A percentile compares a stretch with the other conserved stretches of the same genome.
These are phyloP conservation scores for Tetragnatha montana DNA, from an alignment of 2,888 invertebrate genomes.

Conservation along the genomic window DNA sequence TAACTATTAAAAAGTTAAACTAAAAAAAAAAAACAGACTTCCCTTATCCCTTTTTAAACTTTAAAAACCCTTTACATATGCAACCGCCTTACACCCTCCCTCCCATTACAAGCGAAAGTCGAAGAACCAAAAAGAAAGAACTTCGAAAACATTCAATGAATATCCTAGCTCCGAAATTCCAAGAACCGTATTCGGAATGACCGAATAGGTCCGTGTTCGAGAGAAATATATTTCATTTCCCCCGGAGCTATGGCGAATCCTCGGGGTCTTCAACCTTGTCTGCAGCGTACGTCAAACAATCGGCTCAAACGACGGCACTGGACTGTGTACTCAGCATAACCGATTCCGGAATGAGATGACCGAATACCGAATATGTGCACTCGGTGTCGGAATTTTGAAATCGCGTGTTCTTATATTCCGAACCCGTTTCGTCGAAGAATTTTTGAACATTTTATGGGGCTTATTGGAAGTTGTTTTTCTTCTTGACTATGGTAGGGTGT, in stretches of 20 bases:
- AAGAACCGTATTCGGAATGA: slow-evolving; percentile 11
- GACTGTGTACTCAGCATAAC: not conserved
- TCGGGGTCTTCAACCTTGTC: not conserved
- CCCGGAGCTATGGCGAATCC: not conserved
- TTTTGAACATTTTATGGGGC: not conserved
- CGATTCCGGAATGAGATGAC: not conserved
- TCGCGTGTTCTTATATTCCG: not conserved
- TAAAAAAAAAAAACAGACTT: not conserved
- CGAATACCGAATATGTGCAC: not conserved
- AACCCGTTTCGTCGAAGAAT: not conserved
- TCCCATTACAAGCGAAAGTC: not conserved
- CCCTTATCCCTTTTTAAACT: not conserved
- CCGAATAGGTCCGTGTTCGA: slow-evolving; percentile 9
- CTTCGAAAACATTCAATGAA: slow-evolving; percentile 6
- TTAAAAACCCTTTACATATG: not conserved
- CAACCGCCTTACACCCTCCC: not conserved
- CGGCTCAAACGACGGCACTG: not conserved
- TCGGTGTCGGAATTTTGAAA: not conserved
- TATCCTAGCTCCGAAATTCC: not conserved
- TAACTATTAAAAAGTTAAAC: not conserved
- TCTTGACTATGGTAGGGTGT: too few species aligned
- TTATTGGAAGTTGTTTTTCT: not conserved
- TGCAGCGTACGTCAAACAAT: slow-evolving; percentile 11
- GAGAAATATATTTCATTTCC: slow-evolving; percentile 38
- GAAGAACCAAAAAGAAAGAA: not conserved